Conservation (phyloP, 2,113 vertebrate species). For the Carassius gibelio region DNA sequence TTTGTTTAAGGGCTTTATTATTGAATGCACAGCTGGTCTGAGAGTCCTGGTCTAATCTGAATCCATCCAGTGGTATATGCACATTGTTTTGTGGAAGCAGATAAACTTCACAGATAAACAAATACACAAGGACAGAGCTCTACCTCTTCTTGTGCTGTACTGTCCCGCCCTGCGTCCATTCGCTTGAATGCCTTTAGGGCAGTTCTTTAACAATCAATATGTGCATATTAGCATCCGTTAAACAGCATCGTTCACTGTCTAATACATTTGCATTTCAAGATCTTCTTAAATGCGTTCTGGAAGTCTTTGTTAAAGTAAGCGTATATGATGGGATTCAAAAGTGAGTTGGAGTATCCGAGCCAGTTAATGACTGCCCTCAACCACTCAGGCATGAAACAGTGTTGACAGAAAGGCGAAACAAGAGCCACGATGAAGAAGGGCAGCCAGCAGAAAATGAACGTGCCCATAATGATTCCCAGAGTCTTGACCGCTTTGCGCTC, state of each 20-base stretch:
- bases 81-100: neutral
- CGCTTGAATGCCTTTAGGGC: neutral
- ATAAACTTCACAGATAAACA: constrained; percentile 37
- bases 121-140: constrained; percentile 20
- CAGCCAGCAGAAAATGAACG: constrained; percentile 98
- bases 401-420: constrained; percentile 90
- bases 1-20: neutral
- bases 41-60: constrained; percentile 17
- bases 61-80: constrained; percentile 9
- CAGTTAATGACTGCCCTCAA: constrained; percentile 92
- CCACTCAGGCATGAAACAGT: constrained; percentile 89
- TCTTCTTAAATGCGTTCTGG: constrained; percentile 98
- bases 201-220: constrained; percentile 22
- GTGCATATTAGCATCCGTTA: neutral
- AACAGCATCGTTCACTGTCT: constrained; percentile 69
- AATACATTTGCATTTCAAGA: constrained; percentile 94
- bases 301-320: constrained; percentile 99
- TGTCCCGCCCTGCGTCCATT: constrained; percentile 4
- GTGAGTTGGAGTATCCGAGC: constrained; percentile 97
- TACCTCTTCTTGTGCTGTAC: constrained; percentile 40
- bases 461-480: constrained; percentile 96
- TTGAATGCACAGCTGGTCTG: constrained; percentile 8
- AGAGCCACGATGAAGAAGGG: constrained; percentile 97
- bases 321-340: constrained; percentile 96
- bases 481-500: constrained; percentile 97